Conservation (phyloP, 2,797 vertebrate genomes). For the Caiman crocodilus region DNA sequence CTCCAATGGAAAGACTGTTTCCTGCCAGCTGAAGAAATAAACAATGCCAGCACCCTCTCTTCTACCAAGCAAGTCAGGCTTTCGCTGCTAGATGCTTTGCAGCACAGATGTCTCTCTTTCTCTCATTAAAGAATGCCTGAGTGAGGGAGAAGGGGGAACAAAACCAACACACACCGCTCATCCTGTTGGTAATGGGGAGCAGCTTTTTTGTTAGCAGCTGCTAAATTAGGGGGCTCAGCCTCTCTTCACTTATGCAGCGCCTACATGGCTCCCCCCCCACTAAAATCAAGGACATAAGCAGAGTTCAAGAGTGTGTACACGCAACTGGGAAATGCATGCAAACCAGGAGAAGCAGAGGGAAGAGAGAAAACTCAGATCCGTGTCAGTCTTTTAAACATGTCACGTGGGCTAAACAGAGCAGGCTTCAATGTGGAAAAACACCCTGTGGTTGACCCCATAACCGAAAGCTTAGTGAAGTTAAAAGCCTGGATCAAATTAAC, state of each 20-base stretch:
- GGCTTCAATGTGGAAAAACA: too few relatives aligned
- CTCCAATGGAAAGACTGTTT: too few relatives aligned
- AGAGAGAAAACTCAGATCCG: too few relatives aligned
- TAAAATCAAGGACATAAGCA: background rate
- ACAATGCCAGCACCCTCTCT: background rate
- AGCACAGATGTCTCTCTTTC: background rate
- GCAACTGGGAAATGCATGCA: too few relatives aligned
- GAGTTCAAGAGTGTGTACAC: background rate
- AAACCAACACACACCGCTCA: fast-evolving
- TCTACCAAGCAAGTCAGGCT: background rate
- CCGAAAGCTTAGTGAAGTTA: background rate
- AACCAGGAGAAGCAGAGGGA: background rate
- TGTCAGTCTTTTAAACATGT: too few relatives aligned
- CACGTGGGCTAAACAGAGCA: background rate
- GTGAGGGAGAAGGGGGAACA: fast-evolving
- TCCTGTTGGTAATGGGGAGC: background rate
- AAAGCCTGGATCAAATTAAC: background rate
- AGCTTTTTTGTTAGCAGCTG: background rate
- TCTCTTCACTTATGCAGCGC: background rate
- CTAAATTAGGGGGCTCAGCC: background rate
- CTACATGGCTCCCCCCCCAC: background rate
- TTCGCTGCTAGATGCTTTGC: background rate
- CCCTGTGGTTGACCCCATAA: too few relatives aligned
- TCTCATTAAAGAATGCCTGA: background rate
- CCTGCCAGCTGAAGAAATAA: background rate